Conservation (phyloP, 2,797 vertebrate species). For the Novumbra hubbsi region DNA sequence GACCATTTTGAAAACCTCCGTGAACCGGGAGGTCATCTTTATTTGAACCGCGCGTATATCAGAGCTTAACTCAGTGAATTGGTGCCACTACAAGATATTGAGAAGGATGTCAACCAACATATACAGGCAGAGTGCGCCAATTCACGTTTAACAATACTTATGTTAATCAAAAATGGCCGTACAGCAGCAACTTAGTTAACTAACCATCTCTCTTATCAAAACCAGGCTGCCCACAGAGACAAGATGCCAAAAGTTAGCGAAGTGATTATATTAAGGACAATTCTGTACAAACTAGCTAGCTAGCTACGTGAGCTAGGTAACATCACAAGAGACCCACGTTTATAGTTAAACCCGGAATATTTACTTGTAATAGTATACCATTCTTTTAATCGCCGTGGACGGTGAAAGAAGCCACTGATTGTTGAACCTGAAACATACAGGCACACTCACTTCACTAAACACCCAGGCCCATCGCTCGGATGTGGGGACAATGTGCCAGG, state of each 20-base stretch:
- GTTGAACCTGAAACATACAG: neutral
- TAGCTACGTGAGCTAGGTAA: constrained; percentile 38
- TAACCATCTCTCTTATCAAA: neutral
- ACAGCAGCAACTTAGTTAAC: neutral
- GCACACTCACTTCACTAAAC: neutral
- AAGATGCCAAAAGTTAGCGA: neutral
- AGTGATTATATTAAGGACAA: neutral
- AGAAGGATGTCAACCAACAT: neutral
- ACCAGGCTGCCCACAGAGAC: neutral
- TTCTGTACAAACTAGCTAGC: neutral
- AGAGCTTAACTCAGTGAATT: neutral
- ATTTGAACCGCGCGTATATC: neutral
- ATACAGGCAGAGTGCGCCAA: neutral
- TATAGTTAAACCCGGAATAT: neutral
- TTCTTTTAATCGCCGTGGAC: neutral
- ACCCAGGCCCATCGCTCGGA: constrained; percentile 5
- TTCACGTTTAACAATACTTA: neutral
- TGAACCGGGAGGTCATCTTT: neutral
- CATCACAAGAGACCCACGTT: constrained; percentile 43
- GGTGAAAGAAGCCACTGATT: neutral
- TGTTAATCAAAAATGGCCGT: too few species aligned
- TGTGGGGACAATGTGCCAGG: constrained; percentile 20
- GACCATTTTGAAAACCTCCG: neutral
- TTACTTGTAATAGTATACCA: neutral
- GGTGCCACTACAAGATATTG: neutral